These are phyloP conservation scores for Pagetopsis macropterus DNA, from an alignment of 2,797 vertebrate genomes.

Conservation along the genomic window DNA sequence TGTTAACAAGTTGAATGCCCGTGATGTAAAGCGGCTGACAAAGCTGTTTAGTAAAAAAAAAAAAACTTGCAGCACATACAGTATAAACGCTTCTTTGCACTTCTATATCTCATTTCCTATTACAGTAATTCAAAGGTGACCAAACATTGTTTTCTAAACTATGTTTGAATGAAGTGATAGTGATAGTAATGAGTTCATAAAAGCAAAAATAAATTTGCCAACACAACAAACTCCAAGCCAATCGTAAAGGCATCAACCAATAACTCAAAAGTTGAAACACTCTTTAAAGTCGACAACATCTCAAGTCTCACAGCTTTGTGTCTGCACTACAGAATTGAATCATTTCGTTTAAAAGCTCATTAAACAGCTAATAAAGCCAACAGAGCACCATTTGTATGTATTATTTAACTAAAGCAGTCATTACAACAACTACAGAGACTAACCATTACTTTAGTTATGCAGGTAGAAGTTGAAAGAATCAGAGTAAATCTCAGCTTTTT, in stretches of 20 bases:
- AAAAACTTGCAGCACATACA: background rate
- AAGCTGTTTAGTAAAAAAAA: constrained; percentile 5
- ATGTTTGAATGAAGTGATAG: background rate
- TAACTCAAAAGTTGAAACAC: constrained; percentile 9
- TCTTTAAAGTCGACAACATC: constrained; percentile 18
- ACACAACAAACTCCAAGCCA: constrained; percentile 21
- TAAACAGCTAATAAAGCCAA: constrained; percentile 47
- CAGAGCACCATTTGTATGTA: constrained; percentile 25
- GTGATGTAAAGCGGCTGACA: background rate
- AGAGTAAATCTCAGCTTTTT: constrained; percentile 45
- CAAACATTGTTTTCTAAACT: constrained; percentile 5
- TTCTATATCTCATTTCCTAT: background rate
- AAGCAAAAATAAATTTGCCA: constrained; percentile 16
- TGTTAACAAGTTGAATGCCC: constrained; percentile 9
- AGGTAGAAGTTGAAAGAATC: constrained; percentile 42
- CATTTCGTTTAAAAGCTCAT: constrained; percentile 36
- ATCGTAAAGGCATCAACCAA: constrained; percentile 19
- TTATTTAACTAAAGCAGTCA: constrained; percentile 27
- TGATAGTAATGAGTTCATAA: constrained; percentile 7
- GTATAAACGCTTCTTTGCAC: constrained; percentile 5
- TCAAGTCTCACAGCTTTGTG: constrained; percentile 12
- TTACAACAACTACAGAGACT: constrained; percentile 36
- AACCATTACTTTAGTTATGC: constrained; percentile 29
- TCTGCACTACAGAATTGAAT: constrained; percentile 26
- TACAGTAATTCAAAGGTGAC: constrained; percentile 8